Percentiles rank a stretch among this genome's conserved stretches.
Evolutionary conservation across 2,888 invertebrate species (phyloP).

Genomic region (Dasypogon diadema): DNA sequence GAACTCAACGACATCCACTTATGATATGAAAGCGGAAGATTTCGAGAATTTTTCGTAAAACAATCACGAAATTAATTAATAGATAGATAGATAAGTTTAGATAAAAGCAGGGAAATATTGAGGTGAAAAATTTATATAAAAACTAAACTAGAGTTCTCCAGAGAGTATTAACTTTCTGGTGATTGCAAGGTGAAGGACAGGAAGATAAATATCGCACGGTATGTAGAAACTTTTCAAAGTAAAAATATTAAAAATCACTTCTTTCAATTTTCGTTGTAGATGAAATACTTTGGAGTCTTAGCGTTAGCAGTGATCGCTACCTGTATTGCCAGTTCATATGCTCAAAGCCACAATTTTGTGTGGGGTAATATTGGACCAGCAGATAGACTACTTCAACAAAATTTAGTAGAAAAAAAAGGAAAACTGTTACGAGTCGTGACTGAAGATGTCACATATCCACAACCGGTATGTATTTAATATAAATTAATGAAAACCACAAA

Average conservation of each 20-base stretch:
- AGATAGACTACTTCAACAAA: constrained; percentile 26
- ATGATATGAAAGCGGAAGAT: no score
- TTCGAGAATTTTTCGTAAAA: no score
- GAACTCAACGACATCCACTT: no score
- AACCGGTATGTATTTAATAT: not conserved
- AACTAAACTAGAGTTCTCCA: no score
- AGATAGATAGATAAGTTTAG: no score
- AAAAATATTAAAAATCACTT: not conserved
- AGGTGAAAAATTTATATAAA: no score
- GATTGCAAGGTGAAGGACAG: no score
- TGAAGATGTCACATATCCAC: constrained; percentile 56
- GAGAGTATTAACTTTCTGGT: no score
- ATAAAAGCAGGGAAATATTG: no score
- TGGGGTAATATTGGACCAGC: constrained; percentile 47
- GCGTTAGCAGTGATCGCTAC: not conserved
- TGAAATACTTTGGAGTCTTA: not conserved
- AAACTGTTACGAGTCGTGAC: constrained; percentile 60
- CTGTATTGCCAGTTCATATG: not conserved
- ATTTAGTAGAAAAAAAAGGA: constrained; percentile 59
- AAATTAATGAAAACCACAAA: not conserved
- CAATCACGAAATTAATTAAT: no score
- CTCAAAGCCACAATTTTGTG: constrained; percentile 40
- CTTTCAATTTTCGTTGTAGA: not conserved
- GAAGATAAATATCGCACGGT: no score
- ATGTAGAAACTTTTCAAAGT: not conserved